Conservation (phyloP, 2,797 vertebrate genomes). For the Danio choprae region DNA sequence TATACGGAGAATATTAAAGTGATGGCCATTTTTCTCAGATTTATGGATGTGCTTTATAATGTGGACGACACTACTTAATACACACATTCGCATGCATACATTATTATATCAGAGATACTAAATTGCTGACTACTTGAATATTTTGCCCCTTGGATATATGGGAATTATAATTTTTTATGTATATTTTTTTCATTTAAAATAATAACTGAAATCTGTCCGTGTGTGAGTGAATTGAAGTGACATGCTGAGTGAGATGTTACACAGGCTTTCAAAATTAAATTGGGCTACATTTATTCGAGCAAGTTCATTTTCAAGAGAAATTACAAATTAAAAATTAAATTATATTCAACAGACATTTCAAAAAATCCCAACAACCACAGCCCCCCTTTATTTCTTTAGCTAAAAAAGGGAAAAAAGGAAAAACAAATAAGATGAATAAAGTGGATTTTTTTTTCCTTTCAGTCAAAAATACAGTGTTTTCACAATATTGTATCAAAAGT, state of each 20-base stretch:
- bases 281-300: conserved; percentile 99
- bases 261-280: conserved; percentile 84
- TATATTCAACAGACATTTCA: conserved; percentile 99
- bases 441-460: conserved; percentile 87
- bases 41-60: conserved; percentile 31
- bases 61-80: conserved; percentile 1
- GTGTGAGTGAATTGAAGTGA: conserved; percentile 20
- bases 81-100: not conserved
- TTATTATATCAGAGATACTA: conserved; percentile 26
- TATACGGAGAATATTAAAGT: conserved; percentile 19
- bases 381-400: conserved; percentile 88
- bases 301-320: conserved; percentile 97
- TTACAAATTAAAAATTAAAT: conserved; percentile 97
- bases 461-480: conserved; percentile 99
- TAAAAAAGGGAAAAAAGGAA: conserved; percentile 79
- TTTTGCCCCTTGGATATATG: not conserved
- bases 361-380: conserved; percentile 91
- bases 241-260: conserved; percentile 64
- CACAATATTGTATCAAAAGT: conserved; percentile 98
- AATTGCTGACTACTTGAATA: not conserved
- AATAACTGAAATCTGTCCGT: conserved; percentile 10
- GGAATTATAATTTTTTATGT: conserved; percentile 4
- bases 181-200: not conserved
- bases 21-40: conserved; percentile 23
- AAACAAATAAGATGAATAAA: conserved; percentile 94